phyloP scores from a whole-genome alignment of 2,888 invertebrate genomes.

The Cistogaster globosa region DNA sequence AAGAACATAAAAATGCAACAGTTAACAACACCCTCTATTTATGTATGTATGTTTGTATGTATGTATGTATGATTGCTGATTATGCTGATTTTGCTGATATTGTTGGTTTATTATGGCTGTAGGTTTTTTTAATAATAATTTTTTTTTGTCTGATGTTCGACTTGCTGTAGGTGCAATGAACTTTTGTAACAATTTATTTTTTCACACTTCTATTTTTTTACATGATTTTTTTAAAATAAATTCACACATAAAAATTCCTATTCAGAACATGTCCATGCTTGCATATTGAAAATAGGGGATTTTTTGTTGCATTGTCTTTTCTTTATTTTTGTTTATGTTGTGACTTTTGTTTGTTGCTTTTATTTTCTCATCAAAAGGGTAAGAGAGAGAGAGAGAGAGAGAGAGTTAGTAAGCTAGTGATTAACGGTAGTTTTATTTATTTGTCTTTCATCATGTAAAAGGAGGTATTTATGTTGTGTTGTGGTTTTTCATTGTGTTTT shows the following conservation, averaged over 20 bases:
- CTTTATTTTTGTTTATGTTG: constrained; percentile 4
- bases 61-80: constrained; percentile 32
- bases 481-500: too few relatives aligned
- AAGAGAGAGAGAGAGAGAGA: neutral
- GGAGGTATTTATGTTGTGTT: too few relatives aligned
- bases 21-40: constrained; percentile 61
- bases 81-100: too few relatives aligned
- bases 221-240: constrained; percentile 53
- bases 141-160: constrained; percentile 49
- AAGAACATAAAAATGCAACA: constrained; percentile 33
- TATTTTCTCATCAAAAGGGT: neutral
- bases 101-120: constrained; percentile 21
- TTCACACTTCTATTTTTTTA: constrained; percentile 27
- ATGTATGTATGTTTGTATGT: constrained; percentile 44
- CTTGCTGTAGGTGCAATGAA: constrained; percentile 64
- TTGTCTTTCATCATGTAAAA: neutral
- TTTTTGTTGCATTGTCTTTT: neutral
- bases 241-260: constrained; percentile 31
- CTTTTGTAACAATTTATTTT: constrained; percentile 64
- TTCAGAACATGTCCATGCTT: neutral
- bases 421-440: constrained; percentile 28
- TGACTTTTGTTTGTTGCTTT: constrained; percentile 1
- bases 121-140: neutral
- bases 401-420: neutral
- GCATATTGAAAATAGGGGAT: neutral